Percentiles rank a stretch among this genome's conserved stretches.
phyloP scores from a whole-genome alignment of 2,888 invertebrate genomes.

The Tribolium freemani region DNA sequence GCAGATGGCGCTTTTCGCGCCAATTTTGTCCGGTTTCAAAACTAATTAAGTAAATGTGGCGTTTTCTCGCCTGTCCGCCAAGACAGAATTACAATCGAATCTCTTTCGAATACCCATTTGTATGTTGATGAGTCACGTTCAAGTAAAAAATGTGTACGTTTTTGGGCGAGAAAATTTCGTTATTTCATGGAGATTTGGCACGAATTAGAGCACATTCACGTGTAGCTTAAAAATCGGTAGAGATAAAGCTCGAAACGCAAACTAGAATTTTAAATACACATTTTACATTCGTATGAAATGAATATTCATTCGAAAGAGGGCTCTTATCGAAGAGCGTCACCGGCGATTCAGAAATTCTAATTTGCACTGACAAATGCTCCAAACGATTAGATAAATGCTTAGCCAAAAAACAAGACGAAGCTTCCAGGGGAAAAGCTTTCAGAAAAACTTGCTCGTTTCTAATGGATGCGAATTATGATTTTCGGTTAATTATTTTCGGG shows the following conservation, averaged over 20 bases:
- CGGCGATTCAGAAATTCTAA: slow-evolving; percentile 38
- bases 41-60: slow-evolving; percentile 24
- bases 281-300: slow-evolving; percentile 35
- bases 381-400: slow-evolving; percentile 40
- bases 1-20: slow-evolving; percentile 33
- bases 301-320: slow-evolving; percentile 36
- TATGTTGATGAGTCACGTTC: slow-evolving; percentile 22
- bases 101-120: slow-evolving; percentile 10
- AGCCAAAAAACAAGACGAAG: not conserved
- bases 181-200: slow-evolving; percentile 28
- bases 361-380: slow-evolving; percentile 41
- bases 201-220: slow-evolving; percentile 24
- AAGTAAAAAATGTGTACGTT: slow-evolving; percentile 1
- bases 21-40: slow-evolving; percentile 32
- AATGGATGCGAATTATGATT: slow-evolving; percentile 11
- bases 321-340: slow-evolving; percentile 28
- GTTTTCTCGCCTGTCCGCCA: slow-evolving; percentile 28
- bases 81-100: slow-evolving; percentile 18
- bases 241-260: slow-evolving; percentile 32
- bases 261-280: slow-evolving; percentile 36
- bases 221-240: slow-evolving; percentile 3
- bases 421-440: not conserved
- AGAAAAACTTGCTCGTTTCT: not conserved
- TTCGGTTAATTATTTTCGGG: slow-evolving; percentile 7
- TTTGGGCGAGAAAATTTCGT: slow-evolving; percentile 14